Evolutionary conservation across 2,113 vertebrate species (phyloP), one percentile per base, ranked within the genome.

Genomic region (Lasiurus borealis): DNA sequence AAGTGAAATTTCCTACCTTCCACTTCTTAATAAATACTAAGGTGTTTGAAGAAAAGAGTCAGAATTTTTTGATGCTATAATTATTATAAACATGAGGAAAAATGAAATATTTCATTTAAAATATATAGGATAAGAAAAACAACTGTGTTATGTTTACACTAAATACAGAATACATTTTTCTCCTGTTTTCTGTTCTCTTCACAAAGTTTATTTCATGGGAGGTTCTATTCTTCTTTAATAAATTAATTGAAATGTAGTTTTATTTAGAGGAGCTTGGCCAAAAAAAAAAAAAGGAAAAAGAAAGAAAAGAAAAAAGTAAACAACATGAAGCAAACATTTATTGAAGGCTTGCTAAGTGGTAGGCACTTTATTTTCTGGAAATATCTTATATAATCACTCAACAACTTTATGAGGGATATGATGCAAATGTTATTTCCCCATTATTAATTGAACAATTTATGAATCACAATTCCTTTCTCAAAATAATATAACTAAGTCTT

Each of bases 1-100:
- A 96, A 86, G 69, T 88, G 81, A 85, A 75, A 92, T 95, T 5
- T 64, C 87, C 76, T 95, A 95, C 92, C 88, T 97, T 90, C 57
- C 72, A 50, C 93, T 97, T 95, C 97, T 85, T 78, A 48, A 5
- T 76, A 89, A 87, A 68, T 75, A 87, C 83, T 77, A 85, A 96
- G 64, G 27, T 64, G 85, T 84, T 88, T 94, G 81, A 84, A 66
- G 46, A 77, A 82, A 91, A 64, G 23, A 91, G 84, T 96, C 90
- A 97, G 64, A 94, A 96, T 81, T 89, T n/a, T 84, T 95, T 95
- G 76, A 90, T 88, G 80, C 36, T 69, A 29, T 36, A 23, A 52
- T 96, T 75, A 91, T 73, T 93, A 3, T 72, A 92, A 95, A 93
- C 54, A 76, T 44, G 75, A 91, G 40, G 11, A 29, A 31, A 85